phyloP scores from a whole-genome alignment of 2,797 vertebrate genomes.

The Chlorospingus flavigularis region DNA sequence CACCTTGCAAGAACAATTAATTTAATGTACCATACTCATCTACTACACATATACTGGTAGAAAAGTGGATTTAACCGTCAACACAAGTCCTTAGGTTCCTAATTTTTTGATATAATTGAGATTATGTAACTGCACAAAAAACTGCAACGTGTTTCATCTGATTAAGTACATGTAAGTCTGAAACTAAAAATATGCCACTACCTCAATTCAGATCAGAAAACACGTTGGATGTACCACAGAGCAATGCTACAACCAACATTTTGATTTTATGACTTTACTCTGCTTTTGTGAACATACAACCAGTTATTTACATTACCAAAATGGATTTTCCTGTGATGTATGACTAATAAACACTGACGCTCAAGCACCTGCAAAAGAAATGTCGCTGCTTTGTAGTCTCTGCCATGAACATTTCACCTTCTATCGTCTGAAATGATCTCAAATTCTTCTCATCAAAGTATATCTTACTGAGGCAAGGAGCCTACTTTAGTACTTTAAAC shows the following conservation, averaged over 20 bases:
- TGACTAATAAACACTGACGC: not conserved
- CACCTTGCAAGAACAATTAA: not conserved
- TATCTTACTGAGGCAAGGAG: not conserved
- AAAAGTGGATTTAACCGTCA: not conserved
- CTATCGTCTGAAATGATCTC: conserved; percentile 23
- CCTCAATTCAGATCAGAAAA: not conserved
- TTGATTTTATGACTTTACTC: not conserved
- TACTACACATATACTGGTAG: not conserved
- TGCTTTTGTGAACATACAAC: not conserved
- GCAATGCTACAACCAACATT: not conserved
- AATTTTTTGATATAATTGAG: not conserved
- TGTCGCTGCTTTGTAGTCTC: conserved; percentile 24
- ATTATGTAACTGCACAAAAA: not conserved
- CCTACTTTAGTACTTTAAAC: conserved; percentile 10
- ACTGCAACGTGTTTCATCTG: not conserved
- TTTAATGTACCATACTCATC: not conserved
- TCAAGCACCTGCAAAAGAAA: conserved; percentile 47
- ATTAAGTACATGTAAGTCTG: not conserved
- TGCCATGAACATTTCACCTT: conserved; percentile 48
- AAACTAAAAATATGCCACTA: not conserved
- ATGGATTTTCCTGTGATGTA: conserved; percentile 3
- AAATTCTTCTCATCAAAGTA: conserved; percentile 54
- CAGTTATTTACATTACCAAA: not conserved
- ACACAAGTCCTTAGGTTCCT: not conserved
- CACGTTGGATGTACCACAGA: not conserved